Percentiles rank a stretch among this genome's conserved stretches.
Evolutionary conservation across 2,113 vertebrate species (phyloP).

Genomic region (Siphamia tubifer): DNA sequence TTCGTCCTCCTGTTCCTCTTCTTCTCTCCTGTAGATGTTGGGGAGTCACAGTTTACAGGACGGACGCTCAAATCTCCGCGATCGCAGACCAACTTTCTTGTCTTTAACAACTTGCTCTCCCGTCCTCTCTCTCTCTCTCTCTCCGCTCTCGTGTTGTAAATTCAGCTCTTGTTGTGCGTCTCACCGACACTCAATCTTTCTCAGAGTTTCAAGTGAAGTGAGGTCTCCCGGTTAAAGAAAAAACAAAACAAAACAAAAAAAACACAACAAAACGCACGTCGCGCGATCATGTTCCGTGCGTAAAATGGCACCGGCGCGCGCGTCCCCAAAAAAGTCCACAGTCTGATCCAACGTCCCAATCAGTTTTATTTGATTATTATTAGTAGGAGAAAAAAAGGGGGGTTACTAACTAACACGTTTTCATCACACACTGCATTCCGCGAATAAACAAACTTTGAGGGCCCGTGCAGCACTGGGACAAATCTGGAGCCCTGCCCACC

Average conservation of each 20-base stretch:
- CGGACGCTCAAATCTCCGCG: slow-evolving; percentile 50
- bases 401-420: slow-evolving; percentile 80
- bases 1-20: too few relatives aligned
- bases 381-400: slow-evolving; percentile 69
- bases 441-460: slow-evolving; percentile 88
- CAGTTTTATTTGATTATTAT: slow-evolving; percentile 77
- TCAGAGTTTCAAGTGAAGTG: slow-evolving; percentile 56
- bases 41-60: too few relatives aligned
- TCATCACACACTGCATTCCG: slow-evolving; percentile 81
- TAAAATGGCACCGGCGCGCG: slow-evolving; percentile 67
- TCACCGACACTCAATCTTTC: slow-evolving; percentile 67
- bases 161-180: slow-evolving; percentile 64
- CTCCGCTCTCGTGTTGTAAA: slow-evolving; percentile 52
- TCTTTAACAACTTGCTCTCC: slow-evolving; percentile 43
- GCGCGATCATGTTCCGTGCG: slow-evolving; percentile 69
- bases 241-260: too few relatives aligned
- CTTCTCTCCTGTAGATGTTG: slow-evolving; percentile 32
- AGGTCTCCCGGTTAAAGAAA: slow-evolving; percentile 56
- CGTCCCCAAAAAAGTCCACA: slow-evolving; percentile 65
- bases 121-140: too few relatives aligned
- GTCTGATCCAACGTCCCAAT: slow-evolving; percentile 71
- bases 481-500: slow-evolving; percentile 74
- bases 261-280: slow-evolving; percentile 49
- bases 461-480: slow-evolving; percentile 80
- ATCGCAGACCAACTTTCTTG: slow-evolving; percentile 50